A percentile compares a stretch with the other conserved stretches of the same genome.
phyloP scores from a whole-genome alignment of 2,113 vertebrate genomes.

The Panthera tigris region DNA sequence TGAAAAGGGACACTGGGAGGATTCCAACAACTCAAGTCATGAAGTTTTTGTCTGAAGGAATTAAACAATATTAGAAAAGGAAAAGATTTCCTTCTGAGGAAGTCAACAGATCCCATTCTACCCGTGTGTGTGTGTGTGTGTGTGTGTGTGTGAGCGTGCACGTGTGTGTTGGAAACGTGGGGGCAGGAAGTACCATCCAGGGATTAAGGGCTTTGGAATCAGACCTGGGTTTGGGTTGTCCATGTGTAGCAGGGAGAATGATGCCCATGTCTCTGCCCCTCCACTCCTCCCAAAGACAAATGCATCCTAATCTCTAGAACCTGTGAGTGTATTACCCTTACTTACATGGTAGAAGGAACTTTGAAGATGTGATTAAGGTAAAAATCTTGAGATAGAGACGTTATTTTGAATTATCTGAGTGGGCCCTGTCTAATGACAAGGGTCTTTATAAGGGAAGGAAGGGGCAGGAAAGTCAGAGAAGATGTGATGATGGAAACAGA shows the following conservation, averaged over 20 bases:
- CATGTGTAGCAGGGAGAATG: neutral
- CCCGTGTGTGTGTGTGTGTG: neutral
- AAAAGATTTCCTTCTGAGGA: neutral
- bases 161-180: neutral
- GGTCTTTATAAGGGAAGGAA: neutral
- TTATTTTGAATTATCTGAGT: neutral
- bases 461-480: neutral
- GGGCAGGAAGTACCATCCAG: neutral
- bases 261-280: accelerated
- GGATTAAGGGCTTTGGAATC: neutral
- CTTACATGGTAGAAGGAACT: neutral
- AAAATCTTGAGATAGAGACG: neutral
- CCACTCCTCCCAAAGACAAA: neutral
- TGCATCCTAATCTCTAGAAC: neutral
- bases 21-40: neutral
- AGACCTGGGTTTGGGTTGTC: neutral
- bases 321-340: neutral
- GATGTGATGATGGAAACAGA: neutral
- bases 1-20: neutral
- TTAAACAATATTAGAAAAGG: neutral
- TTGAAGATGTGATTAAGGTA: neutral
- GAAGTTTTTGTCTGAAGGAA: neutral
- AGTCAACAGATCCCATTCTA: neutral
- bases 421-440: neutral
- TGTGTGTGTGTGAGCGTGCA: neutral